Conservation (phyloP, 2,113 vertebrate genomes). For the Procavia capensis region DNA sequence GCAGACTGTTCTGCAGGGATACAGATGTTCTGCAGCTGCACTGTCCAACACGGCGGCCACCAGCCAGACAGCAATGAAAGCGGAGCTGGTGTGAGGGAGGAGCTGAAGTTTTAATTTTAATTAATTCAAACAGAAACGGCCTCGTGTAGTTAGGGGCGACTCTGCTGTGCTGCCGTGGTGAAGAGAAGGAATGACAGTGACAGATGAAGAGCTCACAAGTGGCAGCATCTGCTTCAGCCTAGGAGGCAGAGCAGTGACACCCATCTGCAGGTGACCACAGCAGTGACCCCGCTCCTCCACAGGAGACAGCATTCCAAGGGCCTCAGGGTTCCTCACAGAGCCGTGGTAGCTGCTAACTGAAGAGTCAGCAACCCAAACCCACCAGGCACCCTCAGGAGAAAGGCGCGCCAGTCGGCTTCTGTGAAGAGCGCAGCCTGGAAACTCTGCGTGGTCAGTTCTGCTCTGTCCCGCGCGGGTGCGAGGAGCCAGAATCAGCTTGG, state of each 20-base stretch:
- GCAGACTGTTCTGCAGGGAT: not conserved
- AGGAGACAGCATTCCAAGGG: not conserved
- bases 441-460: not conserved
- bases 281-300: no score
- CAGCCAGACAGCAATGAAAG: not conserved
- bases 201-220: accelerated
- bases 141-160: not conserved
- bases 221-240: not conserved
- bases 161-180: accelerated
- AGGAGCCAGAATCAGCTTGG: no score
- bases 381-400: not conserved
- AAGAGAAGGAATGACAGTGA: not conserved
- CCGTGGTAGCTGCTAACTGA: not conserved
- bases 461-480: no score
- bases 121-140: not conserved
- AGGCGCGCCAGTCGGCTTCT: no score
- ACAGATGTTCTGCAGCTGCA: accelerated
- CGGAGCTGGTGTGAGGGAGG: accelerated
- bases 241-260: accelerated
- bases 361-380: not conserved
- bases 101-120: not conserved
- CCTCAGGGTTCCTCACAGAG: not conserved
- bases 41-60: accelerated
- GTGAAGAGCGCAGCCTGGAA: not conserved
- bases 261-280: accelerated